Evolutionary conservation across 2,888 invertebrate genomes (phyloP).

Genomic region (Trachelus stipa): DNA sequence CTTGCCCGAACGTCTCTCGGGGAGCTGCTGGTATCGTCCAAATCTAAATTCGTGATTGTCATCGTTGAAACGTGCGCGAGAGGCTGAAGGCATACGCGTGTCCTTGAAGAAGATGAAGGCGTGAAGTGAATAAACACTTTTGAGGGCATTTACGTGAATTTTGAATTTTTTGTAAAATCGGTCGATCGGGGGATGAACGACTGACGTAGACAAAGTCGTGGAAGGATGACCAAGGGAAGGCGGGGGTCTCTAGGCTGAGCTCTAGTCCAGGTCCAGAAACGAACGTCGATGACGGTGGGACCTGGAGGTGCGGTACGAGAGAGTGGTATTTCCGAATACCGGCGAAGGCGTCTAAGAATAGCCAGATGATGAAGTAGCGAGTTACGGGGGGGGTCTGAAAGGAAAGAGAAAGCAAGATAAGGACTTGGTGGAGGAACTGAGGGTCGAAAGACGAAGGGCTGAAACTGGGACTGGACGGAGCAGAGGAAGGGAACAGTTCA

Average conservation of each 20-base stretch:
- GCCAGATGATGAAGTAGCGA: constrained; percentile 31
- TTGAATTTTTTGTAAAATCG: background rate
- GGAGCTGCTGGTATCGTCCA: background rate
- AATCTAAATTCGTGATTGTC: background rate
- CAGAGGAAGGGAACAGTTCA: background rate
- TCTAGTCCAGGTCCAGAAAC: constrained; percentile 29
- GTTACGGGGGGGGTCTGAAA: background rate
- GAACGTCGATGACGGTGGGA: constrained; percentile 21
- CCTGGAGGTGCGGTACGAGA: constrained; percentile 27
- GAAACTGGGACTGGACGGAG: background rate
- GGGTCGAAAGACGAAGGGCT: background rate
- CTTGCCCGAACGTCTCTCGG: background rate
- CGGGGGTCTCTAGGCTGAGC: background rate
- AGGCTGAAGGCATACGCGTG: background rate
- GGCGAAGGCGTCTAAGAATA: constrained; percentile 39
- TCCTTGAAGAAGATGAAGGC: background rate
- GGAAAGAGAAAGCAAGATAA: background rate
- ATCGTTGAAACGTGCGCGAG: background rate
- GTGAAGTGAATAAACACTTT: background rate
- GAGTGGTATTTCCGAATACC: constrained; percentile 39
- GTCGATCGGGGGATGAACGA: background rate
- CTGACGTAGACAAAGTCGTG: background rate
- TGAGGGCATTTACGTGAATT: background rate
- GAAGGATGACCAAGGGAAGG: background rate
- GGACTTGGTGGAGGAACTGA: background rate